Conservation (phyloP, 2,888 invertebrate species). For the Eilema depressum region DNA sequence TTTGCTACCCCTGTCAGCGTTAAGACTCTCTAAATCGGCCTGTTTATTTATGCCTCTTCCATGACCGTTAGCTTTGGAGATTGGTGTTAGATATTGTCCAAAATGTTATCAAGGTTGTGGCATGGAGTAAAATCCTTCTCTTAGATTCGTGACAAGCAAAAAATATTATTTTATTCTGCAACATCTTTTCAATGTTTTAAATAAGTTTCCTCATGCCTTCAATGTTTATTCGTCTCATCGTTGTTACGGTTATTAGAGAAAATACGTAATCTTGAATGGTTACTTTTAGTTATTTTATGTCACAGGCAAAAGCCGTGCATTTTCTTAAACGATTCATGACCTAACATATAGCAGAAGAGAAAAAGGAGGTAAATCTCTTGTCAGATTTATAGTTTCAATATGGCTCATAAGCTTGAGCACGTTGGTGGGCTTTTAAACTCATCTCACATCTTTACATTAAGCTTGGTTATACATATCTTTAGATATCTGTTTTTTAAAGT, state of each 20-base stretch:
- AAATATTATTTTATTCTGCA: not conserved
- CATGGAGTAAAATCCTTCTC: not conserved
- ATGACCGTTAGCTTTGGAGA: not conserved
- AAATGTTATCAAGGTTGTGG: constrained; percentile 1
- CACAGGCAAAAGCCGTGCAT: too few relatives aligned
- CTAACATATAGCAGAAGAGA: constrained; percentile 15
- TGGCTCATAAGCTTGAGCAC: not conserved
- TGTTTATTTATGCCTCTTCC: constrained; percentile 18
- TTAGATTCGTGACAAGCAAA: not conserved
- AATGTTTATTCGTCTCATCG: too few relatives aligned
- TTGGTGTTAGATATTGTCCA: constrained; percentile 8
- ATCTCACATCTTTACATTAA: not conserved
- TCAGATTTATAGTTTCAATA: not conserved
- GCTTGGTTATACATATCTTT: not conserved
- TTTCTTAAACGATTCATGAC: not conserved
- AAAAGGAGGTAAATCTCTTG: not conserved
- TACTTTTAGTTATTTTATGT: too few relatives aligned
- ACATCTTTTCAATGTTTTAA: not conserved
- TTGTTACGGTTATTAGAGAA: too few relatives aligned
- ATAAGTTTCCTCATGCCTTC: too few relatives aligned
- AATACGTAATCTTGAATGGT: too few relatives aligned
- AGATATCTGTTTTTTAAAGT: not conserved
- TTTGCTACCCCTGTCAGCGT: constrained; percentile 22
- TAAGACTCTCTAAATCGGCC: constrained; percentile 16
- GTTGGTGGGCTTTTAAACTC: not conserved